Percentiles rank a stretch among this genome's conserved stretches.
These are phyloP conservation scores for Verasper variegatus DNA, from an alignment of 2,113 vertebrate species.

Conservation along the genomic window DNA sequence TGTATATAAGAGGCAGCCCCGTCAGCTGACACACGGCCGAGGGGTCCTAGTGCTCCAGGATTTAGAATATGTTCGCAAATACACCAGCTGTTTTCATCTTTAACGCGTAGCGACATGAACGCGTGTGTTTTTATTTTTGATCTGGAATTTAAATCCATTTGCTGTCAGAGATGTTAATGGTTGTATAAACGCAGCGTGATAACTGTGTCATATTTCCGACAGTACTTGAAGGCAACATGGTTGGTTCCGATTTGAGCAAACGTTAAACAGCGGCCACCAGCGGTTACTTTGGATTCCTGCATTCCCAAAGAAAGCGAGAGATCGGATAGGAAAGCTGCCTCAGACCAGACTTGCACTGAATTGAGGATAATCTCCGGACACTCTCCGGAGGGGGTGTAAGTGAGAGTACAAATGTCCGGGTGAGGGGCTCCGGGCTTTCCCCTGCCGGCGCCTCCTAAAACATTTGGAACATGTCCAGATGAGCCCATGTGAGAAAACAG, in stretches of 20 bases:
- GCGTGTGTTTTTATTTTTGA: not conserved
- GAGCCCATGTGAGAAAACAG: too few relatives aligned
- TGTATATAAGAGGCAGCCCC: constrained; percentile 69
- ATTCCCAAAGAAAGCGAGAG: not conserved
- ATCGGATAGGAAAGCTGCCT: not conserved
- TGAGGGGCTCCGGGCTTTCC: too few relatives aligned
- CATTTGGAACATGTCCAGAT: too few relatives aligned
- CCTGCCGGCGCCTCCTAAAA: too few relatives aligned
- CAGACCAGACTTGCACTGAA: too few relatives aligned
- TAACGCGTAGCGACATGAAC: not conserved
- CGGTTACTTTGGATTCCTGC: not conserved
- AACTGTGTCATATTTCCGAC: not conserved
- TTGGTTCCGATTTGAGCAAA: not conserved
- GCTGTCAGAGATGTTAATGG: too few relatives aligned
- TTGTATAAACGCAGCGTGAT: not conserved
- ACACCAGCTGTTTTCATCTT: not conserved
- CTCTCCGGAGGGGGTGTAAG: too few relatives aligned
- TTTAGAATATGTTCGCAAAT: not conserved
- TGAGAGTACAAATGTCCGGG: too few relatives aligned
- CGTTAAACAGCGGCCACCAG: constrained; percentile 8
- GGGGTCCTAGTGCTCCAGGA: constrained; percentile 78
- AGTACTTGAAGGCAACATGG: constrained; percentile 15
- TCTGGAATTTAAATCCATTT: not conserved
- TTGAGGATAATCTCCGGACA: too few relatives aligned
- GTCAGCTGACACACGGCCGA: constrained; percentile 48